Evolutionary conservation across 2,797 vertebrate genomes (phyloP).

Genomic region (Galago senegalensis): DNA sequence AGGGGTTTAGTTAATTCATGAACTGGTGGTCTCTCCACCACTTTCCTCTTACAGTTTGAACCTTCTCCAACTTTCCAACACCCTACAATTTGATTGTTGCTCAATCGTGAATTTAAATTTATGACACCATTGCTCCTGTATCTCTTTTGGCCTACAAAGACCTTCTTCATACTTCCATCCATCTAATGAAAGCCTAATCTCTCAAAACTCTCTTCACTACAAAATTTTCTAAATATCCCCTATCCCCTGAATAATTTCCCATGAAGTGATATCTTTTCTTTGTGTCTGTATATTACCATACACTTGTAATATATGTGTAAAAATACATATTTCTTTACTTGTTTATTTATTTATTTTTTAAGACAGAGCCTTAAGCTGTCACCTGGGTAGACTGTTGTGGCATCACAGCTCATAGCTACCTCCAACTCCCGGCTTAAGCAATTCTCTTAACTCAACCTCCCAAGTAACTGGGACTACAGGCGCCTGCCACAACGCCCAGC

Average conservation of each 20-base stretch:
- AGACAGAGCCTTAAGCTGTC: too few species aligned
- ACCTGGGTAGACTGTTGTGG: too few species aligned
- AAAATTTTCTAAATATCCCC: not conserved
- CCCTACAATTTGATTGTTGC: not conserved
- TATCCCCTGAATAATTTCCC: not conserved
- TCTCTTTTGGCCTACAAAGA: not conserved
- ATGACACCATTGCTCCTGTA: not conserved
- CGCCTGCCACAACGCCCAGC: too few species aligned
- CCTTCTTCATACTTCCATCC: not conserved
- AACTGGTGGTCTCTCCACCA: not conserved
- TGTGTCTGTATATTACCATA: not conserved
- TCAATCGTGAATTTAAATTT: not conserved
- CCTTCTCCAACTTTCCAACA: not conserved
- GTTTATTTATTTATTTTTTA: too few species aligned
- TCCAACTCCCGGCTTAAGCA: too few species aligned
- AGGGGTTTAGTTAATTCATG: slow-evolving; percentile 13
- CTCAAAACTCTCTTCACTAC: not conserved
- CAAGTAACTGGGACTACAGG: too few species aligned
- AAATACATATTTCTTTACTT: not conserved
- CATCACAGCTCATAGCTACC: too few species aligned
- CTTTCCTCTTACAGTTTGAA: not conserved
- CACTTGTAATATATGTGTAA: not conserved
- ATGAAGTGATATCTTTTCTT: not conserved
- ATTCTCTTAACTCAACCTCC: too few species aligned
- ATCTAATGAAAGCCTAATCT: not conserved